Evolutionary conservation across 2,113 vertebrate genomes (phyloP).

Genomic region (Noctilio leporinus): DNA sequence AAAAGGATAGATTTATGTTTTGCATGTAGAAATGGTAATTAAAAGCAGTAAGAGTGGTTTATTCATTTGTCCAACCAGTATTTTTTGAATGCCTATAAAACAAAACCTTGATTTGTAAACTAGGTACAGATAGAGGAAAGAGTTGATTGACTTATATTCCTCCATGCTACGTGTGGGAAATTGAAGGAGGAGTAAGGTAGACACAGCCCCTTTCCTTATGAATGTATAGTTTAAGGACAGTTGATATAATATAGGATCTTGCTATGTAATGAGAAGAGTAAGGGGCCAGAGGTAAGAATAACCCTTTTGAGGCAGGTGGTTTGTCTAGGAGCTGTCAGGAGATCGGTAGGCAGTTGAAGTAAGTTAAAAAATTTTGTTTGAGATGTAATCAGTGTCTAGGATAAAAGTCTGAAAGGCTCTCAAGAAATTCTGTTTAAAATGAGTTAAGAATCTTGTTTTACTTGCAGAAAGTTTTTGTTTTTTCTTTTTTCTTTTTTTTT

Average conservation of each 20-base stretch:
- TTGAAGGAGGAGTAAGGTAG: background rate
- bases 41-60: background rate
- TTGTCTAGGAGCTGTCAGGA: background rate
- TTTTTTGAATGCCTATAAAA: background rate
- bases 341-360: background rate
- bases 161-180: background rate
- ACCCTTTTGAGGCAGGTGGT: background rate
- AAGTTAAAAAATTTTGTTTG: background rate
- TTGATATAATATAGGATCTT: background rate
- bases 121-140: background rate
- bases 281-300: background rate
- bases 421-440: background rate
- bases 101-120: conserved; percentile 12
- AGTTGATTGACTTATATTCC: background rate
- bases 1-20: conserved; percentile 22
- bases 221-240: background rate
- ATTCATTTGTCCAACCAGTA: background rate
- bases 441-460: background rate
- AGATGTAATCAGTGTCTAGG: background rate
- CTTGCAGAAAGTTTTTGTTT: background rate
- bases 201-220: background rate
- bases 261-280: background rate
- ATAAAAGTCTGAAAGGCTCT: background rate
- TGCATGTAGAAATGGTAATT: background rate
- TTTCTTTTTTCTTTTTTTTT: background rate